Conservation (phyloP, 2,888 invertebrate genomes). For the Mythimna impura region DNA sequence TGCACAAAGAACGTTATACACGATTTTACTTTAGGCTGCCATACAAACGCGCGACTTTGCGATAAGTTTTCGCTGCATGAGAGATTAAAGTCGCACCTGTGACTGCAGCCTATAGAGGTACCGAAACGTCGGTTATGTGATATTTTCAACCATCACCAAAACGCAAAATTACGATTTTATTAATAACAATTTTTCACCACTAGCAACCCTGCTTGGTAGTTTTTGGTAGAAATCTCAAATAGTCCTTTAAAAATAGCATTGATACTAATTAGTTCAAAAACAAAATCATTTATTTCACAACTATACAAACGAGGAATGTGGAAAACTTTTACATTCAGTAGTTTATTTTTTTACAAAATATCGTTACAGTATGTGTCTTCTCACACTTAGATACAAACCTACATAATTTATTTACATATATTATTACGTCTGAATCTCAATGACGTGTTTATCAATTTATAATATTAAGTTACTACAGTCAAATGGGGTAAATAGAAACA, state of each 20-base stretch:
- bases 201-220: slow-evolving; percentile 55
- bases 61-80: neutral
- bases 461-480: neutral
- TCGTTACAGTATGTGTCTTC: neutral
- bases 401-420: slow-evolving; percentile 42
- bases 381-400: slow-evolving; percentile 19
- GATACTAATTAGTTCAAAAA: slow-evolving; percentile 50
- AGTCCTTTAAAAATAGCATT: slow-evolving; percentile 39
- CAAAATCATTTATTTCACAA: slow-evolving; percentile 55
- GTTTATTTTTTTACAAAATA: slow-evolving; percentile 14
- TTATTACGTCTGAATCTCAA: slow-evolving; percentile 25
- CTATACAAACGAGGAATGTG: slow-evolving; percentile 43
- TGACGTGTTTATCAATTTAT: neutral
- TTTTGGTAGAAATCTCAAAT: slow-evolving; percentile 55
- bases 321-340: slow-evolving; percentile 48
- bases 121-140: neutral
- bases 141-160: slow-evolving; percentile 39
- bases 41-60: neutral
- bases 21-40: neutral
- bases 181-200: slow-evolving; percentile 26
- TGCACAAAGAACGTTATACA: slow-evolving; percentile 8
- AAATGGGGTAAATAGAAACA: too few relatives aligned
- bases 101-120: neutral
- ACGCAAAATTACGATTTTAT: neutral
- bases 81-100: neutral